Evolutionary conservation across 92 coral and sea anemone genomes (phyloP).

Genomic region (Bergia puertoricense): DNA sequence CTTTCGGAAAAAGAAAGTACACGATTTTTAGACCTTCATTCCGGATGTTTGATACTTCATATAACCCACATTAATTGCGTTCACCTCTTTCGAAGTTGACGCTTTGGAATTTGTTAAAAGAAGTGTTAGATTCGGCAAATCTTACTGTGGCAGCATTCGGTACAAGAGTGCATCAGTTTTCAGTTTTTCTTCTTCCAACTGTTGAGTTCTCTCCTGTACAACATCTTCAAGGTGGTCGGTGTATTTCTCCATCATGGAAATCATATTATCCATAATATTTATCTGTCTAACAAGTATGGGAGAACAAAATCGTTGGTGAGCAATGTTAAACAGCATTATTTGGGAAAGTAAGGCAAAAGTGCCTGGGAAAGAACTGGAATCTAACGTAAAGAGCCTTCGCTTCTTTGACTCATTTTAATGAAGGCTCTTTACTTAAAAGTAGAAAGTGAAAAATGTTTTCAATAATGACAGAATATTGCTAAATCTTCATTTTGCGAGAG

Average conservation of each 20-base stretch:
- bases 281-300: constrained; percentile 53
- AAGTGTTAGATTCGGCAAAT: neutral
- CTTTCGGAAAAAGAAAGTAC: too few relatives aligned
- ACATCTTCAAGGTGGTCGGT: constrained; percentile 76
- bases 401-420: neutral
- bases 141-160: constrained; percentile 80
- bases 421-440: too few relatives aligned
- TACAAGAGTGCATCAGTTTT: constrained; percentile 79
- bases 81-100: too few relatives aligned
- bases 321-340: neutral
- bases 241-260: constrained; percentile 79
- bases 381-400: neutral
- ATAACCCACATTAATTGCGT: too few relatives aligned
- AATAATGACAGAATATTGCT: too few relatives aligned
- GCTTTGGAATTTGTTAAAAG: too few relatives aligned
- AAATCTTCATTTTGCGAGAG: too few relatives aligned
- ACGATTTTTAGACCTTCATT: too few relatives aligned
- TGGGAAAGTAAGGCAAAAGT: neutral
- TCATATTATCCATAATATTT: constrained; percentile 86
- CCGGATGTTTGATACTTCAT: too few relatives aligned
- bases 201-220: constrained; percentile 70
- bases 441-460: too few relatives aligned
- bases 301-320: neutral
- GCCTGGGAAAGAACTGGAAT: neutral
- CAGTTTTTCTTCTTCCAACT: constrained; percentile 73